Conservation (phyloP, 1,140 invertebrate species). For the Frieseomelitta varia region DNA sequence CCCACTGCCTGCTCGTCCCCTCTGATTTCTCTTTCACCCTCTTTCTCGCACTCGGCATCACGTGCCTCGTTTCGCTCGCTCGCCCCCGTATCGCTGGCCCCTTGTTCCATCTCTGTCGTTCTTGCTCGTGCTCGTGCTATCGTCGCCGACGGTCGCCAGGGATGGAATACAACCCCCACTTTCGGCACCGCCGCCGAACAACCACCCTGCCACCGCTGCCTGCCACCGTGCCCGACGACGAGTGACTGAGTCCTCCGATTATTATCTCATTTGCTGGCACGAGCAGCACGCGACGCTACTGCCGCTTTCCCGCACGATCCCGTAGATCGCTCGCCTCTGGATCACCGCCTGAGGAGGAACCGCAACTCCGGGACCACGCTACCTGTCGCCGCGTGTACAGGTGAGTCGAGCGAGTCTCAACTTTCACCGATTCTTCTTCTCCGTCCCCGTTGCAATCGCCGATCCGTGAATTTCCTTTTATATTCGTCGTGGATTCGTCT, state of each 20-base stretch:
- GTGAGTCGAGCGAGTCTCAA: constrained; percentile 46
- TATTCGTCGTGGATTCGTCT: not conserved
- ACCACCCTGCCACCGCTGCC: constrained; percentile 67
- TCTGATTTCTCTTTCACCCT: constrained; percentile 32
- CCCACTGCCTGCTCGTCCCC: constrained; percentile 48
- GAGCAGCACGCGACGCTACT: constrained; percentile 64
- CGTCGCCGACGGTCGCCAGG: constrained; percentile 71
- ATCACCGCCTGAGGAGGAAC: constrained; percentile 23
- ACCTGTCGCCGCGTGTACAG: constrained; percentile 45
- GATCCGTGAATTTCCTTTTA: not conserved
- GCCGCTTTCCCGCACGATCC: constrained; percentile 33
- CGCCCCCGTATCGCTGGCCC: constrained; percentile 3
- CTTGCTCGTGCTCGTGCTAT: constrained; percentile 33
- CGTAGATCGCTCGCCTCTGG: constrained; percentile 51
- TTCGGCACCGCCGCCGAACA: constrained; percentile 65
- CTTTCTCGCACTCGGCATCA: constrained; percentile 5
- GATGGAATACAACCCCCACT: constrained; percentile 76
- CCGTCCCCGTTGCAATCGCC: not conserved
- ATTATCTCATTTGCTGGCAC: constrained; percentile 81
- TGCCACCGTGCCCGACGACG: constrained; percentile 67
- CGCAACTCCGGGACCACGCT: not conserved
- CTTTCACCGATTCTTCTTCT: not conserved
- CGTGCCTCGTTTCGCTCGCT: constrained; percentile 38
- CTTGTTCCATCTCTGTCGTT: not conserved
- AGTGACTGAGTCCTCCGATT: constrained; percentile 77